A percentile compares a stretch with the other conserved stretches of the same genome.
phyloP scores from a whole-genome alignment of 2,888 invertebrate genomes.

The Cloeon dipterum region DNA sequence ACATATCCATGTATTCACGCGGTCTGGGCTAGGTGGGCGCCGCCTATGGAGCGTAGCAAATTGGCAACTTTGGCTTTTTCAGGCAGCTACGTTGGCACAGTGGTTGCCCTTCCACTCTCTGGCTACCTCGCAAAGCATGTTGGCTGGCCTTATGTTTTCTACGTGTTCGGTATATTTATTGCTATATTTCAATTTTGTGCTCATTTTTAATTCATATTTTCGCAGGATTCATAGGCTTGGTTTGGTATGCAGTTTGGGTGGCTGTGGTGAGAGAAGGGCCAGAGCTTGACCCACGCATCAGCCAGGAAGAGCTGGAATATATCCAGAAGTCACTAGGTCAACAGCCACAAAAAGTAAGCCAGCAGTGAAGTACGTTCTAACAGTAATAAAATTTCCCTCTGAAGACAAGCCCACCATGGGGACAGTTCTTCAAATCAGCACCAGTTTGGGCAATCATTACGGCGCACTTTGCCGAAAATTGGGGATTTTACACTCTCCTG shows the following conservation, averaged over 20 bases:
- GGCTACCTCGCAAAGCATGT: constrained; percentile 45
- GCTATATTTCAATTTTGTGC: background rate
- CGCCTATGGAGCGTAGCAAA: constrained; percentile 50
- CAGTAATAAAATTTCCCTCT: constrained; percentile 11
- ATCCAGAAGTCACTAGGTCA: constrained; percentile 30
- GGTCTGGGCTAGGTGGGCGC: constrained; percentile 67
- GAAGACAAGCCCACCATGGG: constrained; percentile 48
- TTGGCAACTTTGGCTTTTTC: constrained; percentile 66
- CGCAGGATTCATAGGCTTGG: constrained; percentile 35
- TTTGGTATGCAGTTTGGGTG: constrained; percentile 52
- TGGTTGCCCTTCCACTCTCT: constrained; percentile 56
- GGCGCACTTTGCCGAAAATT: constrained; percentile 71
- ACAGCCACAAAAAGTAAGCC: constrained; percentile 2
- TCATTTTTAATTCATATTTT: constrained; percentile 8
- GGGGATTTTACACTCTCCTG: constrained; percentile 72
- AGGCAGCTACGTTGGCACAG: constrained; percentile 67
- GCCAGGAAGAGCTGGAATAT: constrained; percentile 45
- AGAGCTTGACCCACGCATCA: constrained; percentile 46
- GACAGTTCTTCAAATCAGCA: constrained; percentile 42
- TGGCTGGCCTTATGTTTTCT: constrained; percentile 67
- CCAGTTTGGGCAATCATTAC: constrained; percentile 67
- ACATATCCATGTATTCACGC: constrained; percentile 63
- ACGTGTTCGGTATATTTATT: constrained; percentile 35
- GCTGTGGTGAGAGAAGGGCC: constrained; percentile 47
- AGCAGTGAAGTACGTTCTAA: background rate